A percentile compares a stretch with the other conserved stretches of the same genome.
Conservation (phyloP, 2,113 vertebrate species). For the Nibea albiflora region DNA sequence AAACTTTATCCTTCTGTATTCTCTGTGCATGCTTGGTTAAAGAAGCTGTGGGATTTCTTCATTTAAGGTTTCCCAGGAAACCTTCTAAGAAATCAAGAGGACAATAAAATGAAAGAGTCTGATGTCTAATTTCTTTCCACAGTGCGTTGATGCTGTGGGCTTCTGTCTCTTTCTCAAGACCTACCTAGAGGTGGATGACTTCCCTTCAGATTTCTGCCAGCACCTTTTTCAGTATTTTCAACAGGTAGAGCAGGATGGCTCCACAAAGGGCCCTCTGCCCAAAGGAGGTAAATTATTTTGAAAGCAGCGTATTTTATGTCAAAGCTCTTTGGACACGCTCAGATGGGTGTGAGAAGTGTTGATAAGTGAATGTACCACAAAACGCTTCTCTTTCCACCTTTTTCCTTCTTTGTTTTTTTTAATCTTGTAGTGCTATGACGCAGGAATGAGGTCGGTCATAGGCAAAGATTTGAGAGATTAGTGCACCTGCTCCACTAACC, state of each 20-base stretch:
- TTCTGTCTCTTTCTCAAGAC: constrained; percentile 90
- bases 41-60: not conserved
- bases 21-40: not conserved
- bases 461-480: constrained; percentile 29
- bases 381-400: not conserved
- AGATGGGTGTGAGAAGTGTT: not conserved
- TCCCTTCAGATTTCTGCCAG: constrained; percentile 86
- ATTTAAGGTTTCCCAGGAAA: not conserved
- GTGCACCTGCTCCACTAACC: constrained; percentile 21
- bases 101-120: not conserved
- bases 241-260: constrained; percentile 67
- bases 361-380: not conserved
- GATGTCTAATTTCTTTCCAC: not conserved
- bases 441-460: not conserved
- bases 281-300: constrained; percentile 64
- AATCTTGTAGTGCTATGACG: not conserved
- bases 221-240: constrained; percentile 91
- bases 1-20: not conserved
- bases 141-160: constrained; percentile 87
- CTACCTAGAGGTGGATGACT: constrained; percentile 88
- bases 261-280: constrained; percentile 1
- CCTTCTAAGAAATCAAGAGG: not conserved
- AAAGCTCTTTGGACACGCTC: not conserved
- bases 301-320: not conserved
- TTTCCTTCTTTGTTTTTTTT: constrained; percentile 6